Evolutionary conservation across 2,113 vertebrate species (phyloP), one percentile per base, ranked within the genome.

Genomic region (Hymenochirus boettgeri): DNA sequence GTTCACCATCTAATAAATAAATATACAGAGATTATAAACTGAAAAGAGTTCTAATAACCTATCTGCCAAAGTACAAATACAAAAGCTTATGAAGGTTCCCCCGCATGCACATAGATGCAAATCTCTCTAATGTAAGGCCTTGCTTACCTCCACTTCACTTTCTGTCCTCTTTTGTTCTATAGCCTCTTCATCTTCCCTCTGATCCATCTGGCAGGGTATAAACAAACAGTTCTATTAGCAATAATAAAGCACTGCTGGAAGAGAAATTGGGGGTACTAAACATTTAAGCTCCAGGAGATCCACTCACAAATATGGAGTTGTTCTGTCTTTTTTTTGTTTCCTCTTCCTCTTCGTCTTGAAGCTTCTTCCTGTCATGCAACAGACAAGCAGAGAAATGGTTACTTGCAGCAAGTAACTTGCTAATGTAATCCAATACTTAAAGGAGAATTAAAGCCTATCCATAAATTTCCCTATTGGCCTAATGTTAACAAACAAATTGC

Each of bases 71-170:
- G n/a, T n/a, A n/a, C n/a, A n/a, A n/a, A n/a, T n/a, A n/a, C n/a
- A n/a, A n/a, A n/a, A n/a, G n/a, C n/a, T n/a, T n/a, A n/a, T n/a
- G n/a, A n/a, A n/a, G n/a, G n/a, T n/a, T n/a, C n/a, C n/a, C n/a
- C n/a, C n/a, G n/a, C n/a, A n/a, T n/a, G n/a, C n/a, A n/a, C n/a
- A n/a, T n/a, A n/a, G n/a, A n/a, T n/a, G 17, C 0, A 0, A 17
- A 26, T 31, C 35, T 12, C 39, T 23, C n/a, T 0, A 3, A 7
- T n/a, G 22, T 55, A 3, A 8, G 37, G 17, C 3, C 11, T 47
- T 65, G 54, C 90, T 83, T 73, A 95, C 94, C 90, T 97, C 93
- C 58, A 95, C 94, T 77, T 97, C 94, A 0, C 92, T 88, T 75
- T 97, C 94, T 0, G 84, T 85, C 80, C 92, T 96, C 80, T 91